Conservation (phyloP, 2,797 vertebrate species). For the Lemur catta region DNA sequence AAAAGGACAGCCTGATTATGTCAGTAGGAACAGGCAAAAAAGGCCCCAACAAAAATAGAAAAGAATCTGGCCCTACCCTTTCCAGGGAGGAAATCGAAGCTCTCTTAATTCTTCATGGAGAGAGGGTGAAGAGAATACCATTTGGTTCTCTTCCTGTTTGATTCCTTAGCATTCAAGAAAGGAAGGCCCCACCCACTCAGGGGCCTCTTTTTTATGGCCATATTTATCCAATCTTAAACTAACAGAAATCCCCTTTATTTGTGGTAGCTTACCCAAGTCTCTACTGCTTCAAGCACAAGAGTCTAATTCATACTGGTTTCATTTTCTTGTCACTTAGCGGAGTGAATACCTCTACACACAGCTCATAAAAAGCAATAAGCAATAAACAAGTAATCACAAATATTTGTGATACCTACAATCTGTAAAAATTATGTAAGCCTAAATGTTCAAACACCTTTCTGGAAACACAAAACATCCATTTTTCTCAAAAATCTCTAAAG, state of each 20-base stretch:
- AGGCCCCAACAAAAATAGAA: background rate
- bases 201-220: background rate
- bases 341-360: background rate
- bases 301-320: background rate
- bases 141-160: background rate
- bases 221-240: background rate
- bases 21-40: background rate
- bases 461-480: conserved; percentile 38
- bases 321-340: background rate
- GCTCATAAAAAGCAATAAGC: background rate
- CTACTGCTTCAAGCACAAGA: background rate
- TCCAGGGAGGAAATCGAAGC: background rate
- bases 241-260: background rate
- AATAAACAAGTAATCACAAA: background rate
- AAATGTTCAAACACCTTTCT: background rate
- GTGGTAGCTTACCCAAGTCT: background rate
- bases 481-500: background rate
- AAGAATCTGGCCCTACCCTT: background rate
- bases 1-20: background rate
- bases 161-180: background rate
- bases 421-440: background rate
- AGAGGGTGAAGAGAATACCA: background rate
- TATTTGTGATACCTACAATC: background rate
- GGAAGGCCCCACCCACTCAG: background rate
- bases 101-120: background rate